phyloP scores from a whole-genome alignment of 2,113 vertebrate species.

The Acinonyx jubatus region DNA sequence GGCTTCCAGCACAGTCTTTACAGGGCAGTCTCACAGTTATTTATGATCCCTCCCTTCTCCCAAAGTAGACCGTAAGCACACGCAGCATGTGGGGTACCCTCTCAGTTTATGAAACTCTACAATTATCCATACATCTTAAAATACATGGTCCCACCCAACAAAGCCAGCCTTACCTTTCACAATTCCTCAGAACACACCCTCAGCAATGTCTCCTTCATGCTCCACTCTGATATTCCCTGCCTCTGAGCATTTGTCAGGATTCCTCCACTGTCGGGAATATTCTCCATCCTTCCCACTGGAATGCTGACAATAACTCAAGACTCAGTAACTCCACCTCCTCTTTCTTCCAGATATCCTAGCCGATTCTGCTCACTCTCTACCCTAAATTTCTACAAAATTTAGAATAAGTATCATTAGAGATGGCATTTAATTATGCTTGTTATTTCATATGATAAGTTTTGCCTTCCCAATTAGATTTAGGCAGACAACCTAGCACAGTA shows the following conservation, averaged over 20 bases:
- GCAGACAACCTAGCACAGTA: not conserved
- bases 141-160: not conserved
- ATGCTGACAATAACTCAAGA: not conserved
- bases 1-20: not conserved
- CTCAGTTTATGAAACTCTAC: conserved; percentile 2
- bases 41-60: not conserved
- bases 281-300: not conserved
- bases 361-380: not conserved
- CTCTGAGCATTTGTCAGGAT: not conserved
- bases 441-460: not conserved
- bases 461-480: not conserved
- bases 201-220: not conserved
- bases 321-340: not conserved
- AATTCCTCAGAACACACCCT: not conserved
- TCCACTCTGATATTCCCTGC: not conserved
- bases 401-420: not conserved
- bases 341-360: not conserved
- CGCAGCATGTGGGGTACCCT: not conserved
- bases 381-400: not conserved
- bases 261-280: not conserved
- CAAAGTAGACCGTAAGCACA: not conserved
- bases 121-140: conserved; percentile 49
- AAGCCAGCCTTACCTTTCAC: not conserved
- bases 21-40: not conserved
- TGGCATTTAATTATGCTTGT: not conserved